Base-by-base conservation (phyloP, 2,113 vertebrate species). In the Craseonycteris thonglongyai region DNA sequence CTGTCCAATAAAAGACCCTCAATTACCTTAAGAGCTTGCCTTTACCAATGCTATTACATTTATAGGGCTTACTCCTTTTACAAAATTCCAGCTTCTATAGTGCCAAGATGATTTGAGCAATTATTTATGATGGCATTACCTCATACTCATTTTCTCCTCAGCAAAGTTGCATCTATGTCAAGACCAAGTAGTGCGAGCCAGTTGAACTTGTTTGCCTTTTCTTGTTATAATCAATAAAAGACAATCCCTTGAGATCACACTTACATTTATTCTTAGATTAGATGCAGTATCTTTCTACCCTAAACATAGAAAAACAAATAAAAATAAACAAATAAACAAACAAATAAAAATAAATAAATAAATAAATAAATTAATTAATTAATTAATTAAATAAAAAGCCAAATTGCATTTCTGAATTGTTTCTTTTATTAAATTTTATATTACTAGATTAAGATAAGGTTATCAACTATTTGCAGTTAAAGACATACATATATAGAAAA, bases 71-170 rank as follows among this genome's bases (percentile, higher is more conserved):
- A 97, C 94, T 97, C 88, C 33, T 75, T 96, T 74, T 94, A 86
- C 86, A 18, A 87, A 97, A 97, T 95, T 96, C 97, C 91, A 97
- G 75, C 87, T 78, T 97, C 93, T 63, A 69, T 92, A 94, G 82
- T 94, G 66, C 74, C 0, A 0, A 93, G 94, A 80, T 97, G 90
- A 96, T 97, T 97, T 96, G 97, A 98, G 96, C 90, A 98, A 97
- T 98, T 98, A 98, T 98, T 98, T 98, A 98, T 97, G 96, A 98
- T 92, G 75, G 95, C 96, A 98, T 98, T 98, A 98, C 97, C 98
- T 98, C 98, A 98, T 96, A 83, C 78, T 96, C 94, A 96, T 98
- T 98, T 98, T 97, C 94, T 96, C 42, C 91, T 97, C 81, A 56
- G 90, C 79, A 90, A 93, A 95, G 82, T 95, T 97, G 86, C 91